Percentiles rank a stretch among this genome's conserved stretches.
Conservation (phyloP, 2,113 vertebrate species). For the Pantherophis guttatus region DNA sequence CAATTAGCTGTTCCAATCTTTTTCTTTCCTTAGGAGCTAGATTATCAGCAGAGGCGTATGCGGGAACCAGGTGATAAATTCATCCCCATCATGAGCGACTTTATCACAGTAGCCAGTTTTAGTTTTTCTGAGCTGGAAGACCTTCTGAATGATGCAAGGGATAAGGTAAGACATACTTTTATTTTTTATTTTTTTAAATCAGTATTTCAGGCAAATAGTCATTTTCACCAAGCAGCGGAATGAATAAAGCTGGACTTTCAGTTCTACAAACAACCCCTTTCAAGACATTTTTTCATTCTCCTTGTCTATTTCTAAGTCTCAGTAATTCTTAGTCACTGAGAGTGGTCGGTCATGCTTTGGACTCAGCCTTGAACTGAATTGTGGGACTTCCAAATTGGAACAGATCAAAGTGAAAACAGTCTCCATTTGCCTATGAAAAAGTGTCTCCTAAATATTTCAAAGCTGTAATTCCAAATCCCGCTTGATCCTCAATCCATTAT, state of each 20-base stretch:
- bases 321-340: background rate
- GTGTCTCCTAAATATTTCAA: background rate
- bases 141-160: slow-evolving; percentile 87
- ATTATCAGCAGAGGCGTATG: slow-evolving; percentile 87
- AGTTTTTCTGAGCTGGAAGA: slow-evolving; percentile 97
- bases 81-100: slow-evolving; percentile 91
- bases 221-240: background rate
- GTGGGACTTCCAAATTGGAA: background rate
- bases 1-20: slow-evolving; percentile 6
- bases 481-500: background rate
- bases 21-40: slow-evolving; percentile 81
- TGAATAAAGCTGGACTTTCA: background rate
- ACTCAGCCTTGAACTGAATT: background rate
- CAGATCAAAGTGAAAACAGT: background rate
- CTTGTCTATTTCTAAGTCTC: background rate
- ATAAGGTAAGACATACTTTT: slow-evolving; percentile 76
- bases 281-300: background rate
- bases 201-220: background rate
- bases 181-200: background rate
- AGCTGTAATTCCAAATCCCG: background rate
- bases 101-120: slow-evolving; percentile 96
- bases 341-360: background rate
- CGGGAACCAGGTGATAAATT: slow-evolving; percentile 86
- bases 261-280: background rate
- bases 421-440: background rate